Evolutionary conservation across 2,113 vertebrate species (phyloP).

Genomic region (Panthera leo): DNA sequence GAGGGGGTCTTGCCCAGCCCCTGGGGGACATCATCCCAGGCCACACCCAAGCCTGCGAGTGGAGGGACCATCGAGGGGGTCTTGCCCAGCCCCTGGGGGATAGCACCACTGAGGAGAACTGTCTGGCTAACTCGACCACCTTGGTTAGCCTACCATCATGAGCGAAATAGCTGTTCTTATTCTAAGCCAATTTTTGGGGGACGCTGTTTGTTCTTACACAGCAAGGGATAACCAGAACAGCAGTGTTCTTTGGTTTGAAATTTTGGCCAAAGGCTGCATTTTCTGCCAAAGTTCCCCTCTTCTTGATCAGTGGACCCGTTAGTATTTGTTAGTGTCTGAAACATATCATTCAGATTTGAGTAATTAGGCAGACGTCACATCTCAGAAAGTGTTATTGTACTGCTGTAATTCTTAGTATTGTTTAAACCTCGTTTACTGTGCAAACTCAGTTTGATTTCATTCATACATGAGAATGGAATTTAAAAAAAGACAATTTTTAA

Average conservation of each 20-base stretch:
- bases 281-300: no score
- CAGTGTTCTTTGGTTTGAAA: neutral
- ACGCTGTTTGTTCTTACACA: no score
- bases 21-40: neutral
- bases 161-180: no score
- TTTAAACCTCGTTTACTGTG: neutral
- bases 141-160: rapidly evolving
- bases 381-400: no score
- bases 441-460: neutral
- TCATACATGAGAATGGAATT: neutral
- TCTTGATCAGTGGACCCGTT: neutral
- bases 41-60: neutral
- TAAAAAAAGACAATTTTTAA: neutral
- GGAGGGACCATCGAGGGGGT: neutral
- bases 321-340: no score
- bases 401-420: no score
- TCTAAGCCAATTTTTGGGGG: neutral
- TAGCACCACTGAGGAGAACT: neutral
- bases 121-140: rapidly evolving
- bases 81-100: neutral
- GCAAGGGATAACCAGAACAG: no score
- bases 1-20: neutral
- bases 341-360: neutral
- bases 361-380: neutral
- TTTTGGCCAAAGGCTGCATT: neutral